These are phyloP conservation scores for Marronus borbonicus DNA, from an alignment of 2,888 invertebrate genomes.

Conservation along the genomic window DNA sequence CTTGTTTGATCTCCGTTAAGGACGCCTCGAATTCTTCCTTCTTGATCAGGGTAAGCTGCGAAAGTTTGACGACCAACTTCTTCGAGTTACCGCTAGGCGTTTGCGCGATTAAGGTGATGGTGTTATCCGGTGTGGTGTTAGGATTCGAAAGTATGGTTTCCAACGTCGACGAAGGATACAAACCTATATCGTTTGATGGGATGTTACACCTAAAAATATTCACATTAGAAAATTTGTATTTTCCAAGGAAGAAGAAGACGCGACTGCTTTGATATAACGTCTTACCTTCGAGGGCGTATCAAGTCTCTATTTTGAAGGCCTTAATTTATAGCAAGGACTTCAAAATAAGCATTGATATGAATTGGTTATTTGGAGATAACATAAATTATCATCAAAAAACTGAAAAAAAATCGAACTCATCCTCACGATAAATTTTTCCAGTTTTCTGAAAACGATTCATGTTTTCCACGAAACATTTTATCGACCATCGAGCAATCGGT, in stretches of 20 bases:
- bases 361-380: too few relatives aligned
- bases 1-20: constrained; percentile 34
- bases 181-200: neutral
- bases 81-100: constrained; percentile 32
- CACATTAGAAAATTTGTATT: neutral
- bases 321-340: too few relatives aligned
- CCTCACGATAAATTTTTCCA: too few relatives aligned
- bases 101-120: constrained; percentile 25
- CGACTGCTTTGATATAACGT: neutral
- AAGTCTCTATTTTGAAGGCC: too few relatives aligned
- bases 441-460: too few relatives aligned
- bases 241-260: neutral
- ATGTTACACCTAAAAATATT: constrained; percentile 24
- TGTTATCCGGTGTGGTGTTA: neutral
- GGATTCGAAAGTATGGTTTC: constrained; percentile 12
- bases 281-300: neutral
- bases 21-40: constrained; percentile 36
- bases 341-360: too few relatives aligned
- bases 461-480: too few relatives aligned
- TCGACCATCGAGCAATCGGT: too few relatives aligned
- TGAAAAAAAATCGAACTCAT: too few relatives aligned
- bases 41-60: constrained; percentile 33
- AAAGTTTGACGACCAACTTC: constrained; percentile 35
- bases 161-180: constrained; percentile 4
- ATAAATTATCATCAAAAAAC: too few relatives aligned